Percentiles rank a stretch among this genome's conserved stretches.
These are phyloP conservation scores for Drosophila pseudotalamancana DNA, from an alignment of 2,888 invertebrate genomes.

Conservation along the genomic window DNA sequence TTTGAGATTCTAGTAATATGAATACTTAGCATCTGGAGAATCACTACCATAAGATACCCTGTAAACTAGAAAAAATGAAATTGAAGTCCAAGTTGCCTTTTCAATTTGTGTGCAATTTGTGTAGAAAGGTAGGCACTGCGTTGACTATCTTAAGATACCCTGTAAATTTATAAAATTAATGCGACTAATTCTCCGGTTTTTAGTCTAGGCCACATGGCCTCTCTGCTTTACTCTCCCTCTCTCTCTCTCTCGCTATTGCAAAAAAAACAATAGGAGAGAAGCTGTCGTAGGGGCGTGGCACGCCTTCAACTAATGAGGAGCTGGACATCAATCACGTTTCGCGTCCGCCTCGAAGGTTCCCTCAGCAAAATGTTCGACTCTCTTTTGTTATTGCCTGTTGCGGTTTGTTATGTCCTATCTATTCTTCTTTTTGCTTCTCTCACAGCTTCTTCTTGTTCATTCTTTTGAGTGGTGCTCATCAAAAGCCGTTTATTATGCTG, in stretches of 20 bases:
- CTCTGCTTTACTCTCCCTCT: not conserved
- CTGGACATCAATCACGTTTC: conserved; percentile 69
- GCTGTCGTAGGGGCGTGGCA: too few species aligned
- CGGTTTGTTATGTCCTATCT: conserved; percentile 34
- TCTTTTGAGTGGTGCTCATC: conserved; percentile 60
- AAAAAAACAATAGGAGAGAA: conserved; percentile 7
- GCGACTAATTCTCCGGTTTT: conserved; percentile 22
- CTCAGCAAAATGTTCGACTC: conserved; percentile 2
- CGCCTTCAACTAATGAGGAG: conserved; percentile 34
- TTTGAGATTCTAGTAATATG: too few species aligned
- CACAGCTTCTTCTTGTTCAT: not conserved
- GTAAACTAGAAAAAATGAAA: not conserved
- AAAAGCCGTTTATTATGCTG: conserved; percentile 74
- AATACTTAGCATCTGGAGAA: too few species aligned
- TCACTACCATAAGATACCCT: not conserved
- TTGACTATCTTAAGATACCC: not conserved
- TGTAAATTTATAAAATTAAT: not conserved
- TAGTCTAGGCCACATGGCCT: not conserved
- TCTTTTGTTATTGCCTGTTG: conserved; percentile 18
- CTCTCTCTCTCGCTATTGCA: conserved; percentile 4
- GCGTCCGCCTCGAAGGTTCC: conserved; percentile 22
- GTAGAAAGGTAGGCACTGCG: not conserved
- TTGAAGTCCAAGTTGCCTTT: too few species aligned
- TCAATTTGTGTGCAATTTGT: too few species aligned
- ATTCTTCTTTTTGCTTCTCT: not conserved